phyloP scores from a whole-genome alignment of 2,888 invertebrate species.

The Stenodema calcarata region DNA sequence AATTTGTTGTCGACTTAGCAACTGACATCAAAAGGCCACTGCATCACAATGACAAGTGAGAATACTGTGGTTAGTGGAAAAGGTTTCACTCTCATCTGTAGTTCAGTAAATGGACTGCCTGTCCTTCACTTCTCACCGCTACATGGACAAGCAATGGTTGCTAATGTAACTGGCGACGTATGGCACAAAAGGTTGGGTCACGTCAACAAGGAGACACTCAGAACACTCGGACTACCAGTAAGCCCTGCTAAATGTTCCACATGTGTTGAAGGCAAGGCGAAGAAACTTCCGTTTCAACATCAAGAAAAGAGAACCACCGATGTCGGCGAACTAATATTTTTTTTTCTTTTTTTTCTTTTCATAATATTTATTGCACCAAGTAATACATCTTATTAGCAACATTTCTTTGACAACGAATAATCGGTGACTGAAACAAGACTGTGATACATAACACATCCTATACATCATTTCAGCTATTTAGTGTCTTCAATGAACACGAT shows the following conservation, averaged over 20 bases:
- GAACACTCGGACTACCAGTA: conserved; percentile 7
- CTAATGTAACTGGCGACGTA: neutral
- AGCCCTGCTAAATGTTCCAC: neutral
- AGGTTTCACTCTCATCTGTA: neutral
- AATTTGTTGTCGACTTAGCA: too few species aligned
- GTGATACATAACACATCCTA: too few species aligned
- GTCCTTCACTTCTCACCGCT: neutral
- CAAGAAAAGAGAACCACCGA: conserved; percentile 14
- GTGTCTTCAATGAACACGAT: too few species aligned
- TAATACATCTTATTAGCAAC: too few species aligned
- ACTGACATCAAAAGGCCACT: neutral
- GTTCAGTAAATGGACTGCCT: neutral
- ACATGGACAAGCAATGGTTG: neutral
- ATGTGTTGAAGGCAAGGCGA: neutral
- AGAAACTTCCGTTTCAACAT: too few species aligned
- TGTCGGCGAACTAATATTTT: conserved; percentile 55
- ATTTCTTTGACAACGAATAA: too few species aligned
- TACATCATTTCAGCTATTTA: too few species aligned
- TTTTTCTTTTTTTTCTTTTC: too few species aligned
- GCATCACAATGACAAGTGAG: neutral
- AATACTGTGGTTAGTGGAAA: neutral
- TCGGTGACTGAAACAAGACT: too few species aligned
- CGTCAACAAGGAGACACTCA: too few species aligned
- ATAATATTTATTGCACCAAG: too few species aligned
- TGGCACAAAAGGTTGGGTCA: conserved; percentile 39